Percentiles rank a stretch among this genome's conserved stretches.
Evolutionary conservation across 2,888 invertebrate genomes (phyloP).

Genomic region (Schizaphis graminum): DNA sequence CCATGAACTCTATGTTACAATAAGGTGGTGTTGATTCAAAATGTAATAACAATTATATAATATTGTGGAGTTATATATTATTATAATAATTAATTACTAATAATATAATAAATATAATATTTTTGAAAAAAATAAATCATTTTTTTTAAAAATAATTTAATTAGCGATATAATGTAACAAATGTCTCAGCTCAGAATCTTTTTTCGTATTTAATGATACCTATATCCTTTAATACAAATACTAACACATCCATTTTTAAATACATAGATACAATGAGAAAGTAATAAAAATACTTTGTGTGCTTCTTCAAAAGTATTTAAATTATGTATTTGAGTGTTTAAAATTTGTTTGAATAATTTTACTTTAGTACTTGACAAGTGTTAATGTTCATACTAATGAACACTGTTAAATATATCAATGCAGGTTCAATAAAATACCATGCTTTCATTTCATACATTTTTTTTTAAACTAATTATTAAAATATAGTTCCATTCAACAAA

Average conservation of each 20-base stretch:
- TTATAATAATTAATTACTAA: no score
- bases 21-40: no score
- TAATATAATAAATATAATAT: no score
- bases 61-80: no score
- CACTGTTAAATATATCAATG: neutral
- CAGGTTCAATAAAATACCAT: neutral
- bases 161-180: no score
- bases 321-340: neutral
- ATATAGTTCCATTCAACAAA: neutral
- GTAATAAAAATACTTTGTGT: neutral
- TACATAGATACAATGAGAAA: neutral
- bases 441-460: neutral
- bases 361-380: neutral
- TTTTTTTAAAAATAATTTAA: no score
- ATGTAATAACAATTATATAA: no score
- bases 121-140: no score
- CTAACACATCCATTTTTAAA: neutral
- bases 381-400: neutral
- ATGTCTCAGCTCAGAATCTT: no score
- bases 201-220: no score
- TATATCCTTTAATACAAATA: no score
- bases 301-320: neutral
- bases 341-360: neutral
- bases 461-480: neutral
- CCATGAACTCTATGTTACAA: no score